Conservation (phyloP, 2,113 vertebrate genomes). For the Capra hircus region DNA sequence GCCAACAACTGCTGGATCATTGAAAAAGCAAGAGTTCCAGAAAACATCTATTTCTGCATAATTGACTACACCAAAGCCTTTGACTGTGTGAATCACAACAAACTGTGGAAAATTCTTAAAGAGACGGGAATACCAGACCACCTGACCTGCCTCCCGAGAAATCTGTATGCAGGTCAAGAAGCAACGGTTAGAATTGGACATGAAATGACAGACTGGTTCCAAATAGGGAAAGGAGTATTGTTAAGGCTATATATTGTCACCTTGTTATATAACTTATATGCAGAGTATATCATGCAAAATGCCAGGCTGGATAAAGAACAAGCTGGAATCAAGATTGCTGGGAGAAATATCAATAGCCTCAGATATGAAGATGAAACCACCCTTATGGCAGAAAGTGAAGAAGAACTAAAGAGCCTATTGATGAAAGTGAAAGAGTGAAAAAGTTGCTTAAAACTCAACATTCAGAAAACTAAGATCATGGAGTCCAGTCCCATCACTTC, state of each 20-base stretch:
- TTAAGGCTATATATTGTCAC: neutral
- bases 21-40: neutral
- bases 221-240: neutral
- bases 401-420: neutral
- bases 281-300: neutral
- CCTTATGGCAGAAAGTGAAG: neutral
- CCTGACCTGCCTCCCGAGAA: neutral
- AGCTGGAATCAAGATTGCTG: neutral
- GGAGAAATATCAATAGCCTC: neutral
- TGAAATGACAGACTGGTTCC: neutral
- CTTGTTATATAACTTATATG: neutral
- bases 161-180: neutral
- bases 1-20: neutral
- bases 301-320: neutral
- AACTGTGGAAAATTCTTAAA: neutral
- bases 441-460: neutral
- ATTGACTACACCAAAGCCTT: neutral
- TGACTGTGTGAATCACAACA: neutral
- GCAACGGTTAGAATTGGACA: neutral
- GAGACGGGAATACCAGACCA: neutral
- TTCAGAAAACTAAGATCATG: neutral
- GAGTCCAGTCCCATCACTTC: neutral
- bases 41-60: neutral
- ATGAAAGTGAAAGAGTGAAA: neutral
- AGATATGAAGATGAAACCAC: neutral